phyloP scores from a whole-genome alignment of 2,888 invertebrate genomes.

The Rhyacophila evoluta region DNA sequence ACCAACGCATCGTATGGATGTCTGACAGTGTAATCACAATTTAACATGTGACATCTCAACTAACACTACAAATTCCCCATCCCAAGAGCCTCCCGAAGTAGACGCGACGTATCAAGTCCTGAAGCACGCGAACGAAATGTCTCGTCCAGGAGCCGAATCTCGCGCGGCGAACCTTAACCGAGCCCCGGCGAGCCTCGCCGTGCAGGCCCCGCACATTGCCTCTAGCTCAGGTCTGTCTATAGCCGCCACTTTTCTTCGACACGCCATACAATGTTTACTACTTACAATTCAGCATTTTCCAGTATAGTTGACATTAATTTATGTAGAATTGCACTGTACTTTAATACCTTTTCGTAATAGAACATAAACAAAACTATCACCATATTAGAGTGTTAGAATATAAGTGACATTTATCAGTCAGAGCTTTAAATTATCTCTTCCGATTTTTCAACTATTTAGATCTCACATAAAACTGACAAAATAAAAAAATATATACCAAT shows the following conservation, averaged over 20 bases:
- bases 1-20: no score
- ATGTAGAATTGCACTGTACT: neutral
- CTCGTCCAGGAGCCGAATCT: conserved; percentile 67
- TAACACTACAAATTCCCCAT: neutral
- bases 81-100: conserved; percentile 75
- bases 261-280: neutral
- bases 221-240: conserved; percentile 77
- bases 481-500: no score
- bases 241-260: neutral
- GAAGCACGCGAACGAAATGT: conserved; percentile 93
- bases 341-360: neutral
- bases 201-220: conserved; percentile 75
- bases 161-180: conserved; percentile 59
- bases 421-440: no score
- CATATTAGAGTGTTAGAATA: no score
- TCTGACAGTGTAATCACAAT: neutral
- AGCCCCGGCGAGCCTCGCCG: conserved; percentile 71
- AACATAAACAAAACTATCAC: no score
- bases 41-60: conserved; percentile 12
- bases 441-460: no score
- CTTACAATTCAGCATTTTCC: conserved; percentile 1
- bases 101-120: conserved; percentile 95
- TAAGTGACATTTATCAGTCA: no score
- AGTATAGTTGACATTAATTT: conserved; percentile 9
- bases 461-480: no score